Conservation (phyloP, 2,113 vertebrate species). For the Dasyprocta punctata region DNA sequence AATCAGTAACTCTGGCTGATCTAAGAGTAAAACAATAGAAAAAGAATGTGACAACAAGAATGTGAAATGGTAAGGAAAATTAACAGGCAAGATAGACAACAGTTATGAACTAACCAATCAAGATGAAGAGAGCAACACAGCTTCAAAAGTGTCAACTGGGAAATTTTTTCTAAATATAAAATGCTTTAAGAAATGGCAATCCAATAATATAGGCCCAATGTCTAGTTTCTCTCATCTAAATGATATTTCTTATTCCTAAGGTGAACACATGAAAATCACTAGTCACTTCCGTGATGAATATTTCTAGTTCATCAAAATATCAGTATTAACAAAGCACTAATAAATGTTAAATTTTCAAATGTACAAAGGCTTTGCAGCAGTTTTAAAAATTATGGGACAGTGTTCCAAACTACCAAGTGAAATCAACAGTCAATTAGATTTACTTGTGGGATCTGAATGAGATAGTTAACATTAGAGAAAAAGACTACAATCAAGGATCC, state of each 20-base stretch:
- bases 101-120: not conserved
- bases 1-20: not conserved
- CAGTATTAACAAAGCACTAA: not conserved
- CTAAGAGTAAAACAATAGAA: not conserved
- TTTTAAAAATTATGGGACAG: not conserved
- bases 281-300: not conserved
- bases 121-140: not conserved
- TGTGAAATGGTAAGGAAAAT: not conserved
- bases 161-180: not conserved
- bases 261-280: not conserved
- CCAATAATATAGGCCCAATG: not conserved
- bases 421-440: not conserved
- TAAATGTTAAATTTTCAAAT: not conserved
- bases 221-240: not conserved
- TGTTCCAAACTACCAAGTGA: not conserved
- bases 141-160: not conserved
- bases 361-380: not conserved
- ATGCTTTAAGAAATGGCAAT: not conserved
- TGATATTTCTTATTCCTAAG: not conserved
- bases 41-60: not conserved
- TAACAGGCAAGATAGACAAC: not conserved
- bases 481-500: not conserved
- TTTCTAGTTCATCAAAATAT: not conserved
- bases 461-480: not conserved
- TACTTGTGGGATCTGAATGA: not conserved